A percentile compares a stretch with the other conserved stretches of the same genome.
Conservation (phyloP, 2,113 vertebrate genomes). For the Aphyosemion australe region DNA sequence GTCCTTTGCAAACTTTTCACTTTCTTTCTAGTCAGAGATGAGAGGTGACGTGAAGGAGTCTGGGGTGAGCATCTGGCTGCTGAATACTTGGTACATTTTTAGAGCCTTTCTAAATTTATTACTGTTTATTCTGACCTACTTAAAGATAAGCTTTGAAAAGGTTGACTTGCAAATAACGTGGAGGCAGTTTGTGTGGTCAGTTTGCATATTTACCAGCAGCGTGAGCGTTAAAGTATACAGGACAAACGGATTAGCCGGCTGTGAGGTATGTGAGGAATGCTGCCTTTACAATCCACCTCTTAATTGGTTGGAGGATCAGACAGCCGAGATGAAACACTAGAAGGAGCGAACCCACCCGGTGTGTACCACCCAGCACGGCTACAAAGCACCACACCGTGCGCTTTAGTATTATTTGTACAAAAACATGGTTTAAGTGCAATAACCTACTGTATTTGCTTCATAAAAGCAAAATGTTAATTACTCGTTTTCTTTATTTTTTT, state of each 20-base stretch:
- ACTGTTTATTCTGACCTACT: neutral
- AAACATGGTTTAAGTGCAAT: neutral
- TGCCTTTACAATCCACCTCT: slow-evolving; percentile 56
- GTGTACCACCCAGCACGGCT: slow-evolving; percentile 48
- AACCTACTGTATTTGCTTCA: neutral
- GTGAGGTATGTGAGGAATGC: slow-evolving; percentile 72
- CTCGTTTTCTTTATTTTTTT: neutral
- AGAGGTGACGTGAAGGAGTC: slow-evolving; percentile 22
- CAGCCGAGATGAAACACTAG: slow-evolving; percentile 62
- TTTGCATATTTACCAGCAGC: neutral
- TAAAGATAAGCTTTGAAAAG: neutral
- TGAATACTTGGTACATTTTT: slow-evolving; percentile 15
- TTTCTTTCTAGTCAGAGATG: slow-evolving; percentile 47
- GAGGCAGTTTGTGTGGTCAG: neutral
- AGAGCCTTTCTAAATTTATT: slow-evolving; percentile 5
- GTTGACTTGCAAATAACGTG: neutral
- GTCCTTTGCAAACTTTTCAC: slow-evolving; percentile 33
- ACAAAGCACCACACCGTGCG: slow-evolving; percentile 23
- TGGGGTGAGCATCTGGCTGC: slow-evolving; percentile 22
- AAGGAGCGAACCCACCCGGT: slow-evolving; percentile 53
- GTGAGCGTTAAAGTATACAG: slow-evolving; percentile 6
- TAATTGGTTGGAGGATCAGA: slow-evolving; percentile 69
- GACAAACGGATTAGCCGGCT: slow-evolving; percentile 24
- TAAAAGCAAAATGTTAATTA: neutral
- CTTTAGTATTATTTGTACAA: slow-evolving; percentile 10